Base-by-base conservation (phyloP, 2,797 vertebrate species). In the Parauchenoglanis punctatus region DNA sequence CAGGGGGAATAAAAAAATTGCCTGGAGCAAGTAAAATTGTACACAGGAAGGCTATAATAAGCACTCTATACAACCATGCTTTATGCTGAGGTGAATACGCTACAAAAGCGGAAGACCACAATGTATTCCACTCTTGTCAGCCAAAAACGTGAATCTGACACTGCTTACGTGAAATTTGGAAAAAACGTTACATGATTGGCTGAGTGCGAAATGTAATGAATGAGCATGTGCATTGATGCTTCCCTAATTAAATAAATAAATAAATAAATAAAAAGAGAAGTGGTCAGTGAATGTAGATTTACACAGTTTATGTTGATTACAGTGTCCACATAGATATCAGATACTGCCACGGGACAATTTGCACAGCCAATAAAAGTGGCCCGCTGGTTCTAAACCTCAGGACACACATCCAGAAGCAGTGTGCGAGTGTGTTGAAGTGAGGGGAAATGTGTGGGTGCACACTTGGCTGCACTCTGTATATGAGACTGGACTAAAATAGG, bases 361-460 rank as follows among this genome's bases (percentile, higher is more conserved):
- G 1, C 52, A 78, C 7, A 1, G 52, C 25, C 4, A 4, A 40
- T 77, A 54, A 77, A 56, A 54, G 44, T 49, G 11, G 11, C 52
- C 52, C 17, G 5, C 35, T 15, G 31, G 17, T 59, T 13, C 18
- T 61, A 63, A 63, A 63, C 5, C 58, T 63, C 78, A 46, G 40
- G 35, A n/a, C 78, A 46, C n/a, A 72, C 65, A 23, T 70, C 82
- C 63, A 56, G 58, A 31, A 58, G 20, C 17, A 25, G 8, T 65
- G 61, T 63, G 81, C 52, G 61, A 59, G 78, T 63, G n/a, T 83
- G 61, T 12, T 44, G n/a, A 82, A 63, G 6, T 49, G 23, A 73
- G 40, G 18, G 46, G 78, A 87, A 75, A 52, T 61, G 83, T 85
- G 83, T 85, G 68, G 76, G 65, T 59, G 77, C 76, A 23, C 31